Evolutionary conservation across 2,888 invertebrate genomes (phyloP).

Genomic region (Metacarcinus magister): DNA sequence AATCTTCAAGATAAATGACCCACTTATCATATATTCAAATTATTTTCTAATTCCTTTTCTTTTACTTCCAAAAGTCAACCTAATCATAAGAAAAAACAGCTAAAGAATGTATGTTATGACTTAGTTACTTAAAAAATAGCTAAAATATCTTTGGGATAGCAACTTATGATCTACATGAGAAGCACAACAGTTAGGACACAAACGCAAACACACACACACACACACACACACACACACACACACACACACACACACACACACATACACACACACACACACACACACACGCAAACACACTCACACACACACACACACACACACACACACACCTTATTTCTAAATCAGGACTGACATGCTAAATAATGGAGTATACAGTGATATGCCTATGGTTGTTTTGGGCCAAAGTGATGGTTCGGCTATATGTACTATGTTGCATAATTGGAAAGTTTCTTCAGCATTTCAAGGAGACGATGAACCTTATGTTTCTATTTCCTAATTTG

Average conservation of each 20-base stretch:
- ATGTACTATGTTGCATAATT: too few relatives aligned
- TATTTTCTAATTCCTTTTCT: neutral
- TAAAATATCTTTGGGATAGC: constrained; percentile 46
- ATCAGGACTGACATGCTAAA: neutral
- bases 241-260: too few relatives aligned
- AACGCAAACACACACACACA: neutral
- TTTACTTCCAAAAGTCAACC: neutral
- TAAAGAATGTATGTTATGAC: neutral
- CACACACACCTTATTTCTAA: too few relatives aligned
- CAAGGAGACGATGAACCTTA: neutral
- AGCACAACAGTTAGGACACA: neutral
- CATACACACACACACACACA: too few relatives aligned
- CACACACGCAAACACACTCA: too few relatives aligned
- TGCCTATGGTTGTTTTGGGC: too few relatives aligned
- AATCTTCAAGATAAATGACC: neutral
- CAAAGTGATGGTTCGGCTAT: too few relatives aligned
- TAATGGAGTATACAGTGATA: too few relatives aligned
- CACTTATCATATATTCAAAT: neutral
- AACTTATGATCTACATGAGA: constrained; percentile 27
- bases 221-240: neutral
- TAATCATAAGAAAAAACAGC: neutral
- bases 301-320: too few relatives aligned
- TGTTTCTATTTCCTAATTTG: neutral
- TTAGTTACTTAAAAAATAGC: constrained; percentile 18
- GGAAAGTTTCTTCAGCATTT: neutral